phyloP scores from a whole-genome alignment of 2,888 invertebrate species.

The Gastracanthus pulcherrimus region DNA sequence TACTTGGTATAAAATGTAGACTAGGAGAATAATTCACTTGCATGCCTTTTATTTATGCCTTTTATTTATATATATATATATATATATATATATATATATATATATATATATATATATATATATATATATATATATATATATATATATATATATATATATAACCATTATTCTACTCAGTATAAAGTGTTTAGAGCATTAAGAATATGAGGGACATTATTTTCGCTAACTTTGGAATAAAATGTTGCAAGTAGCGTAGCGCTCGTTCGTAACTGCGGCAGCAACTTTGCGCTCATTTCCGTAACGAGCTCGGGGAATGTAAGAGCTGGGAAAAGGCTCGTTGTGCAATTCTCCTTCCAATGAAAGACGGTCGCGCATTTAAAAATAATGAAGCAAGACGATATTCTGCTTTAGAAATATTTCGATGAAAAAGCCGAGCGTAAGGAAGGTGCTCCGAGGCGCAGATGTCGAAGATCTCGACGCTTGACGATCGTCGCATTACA shows the following conservation, averaged over 20 bases:
- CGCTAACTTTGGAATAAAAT: neutral
- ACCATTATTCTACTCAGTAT: too few species aligned
- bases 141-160: too few species aligned
- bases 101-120: too few species aligned
- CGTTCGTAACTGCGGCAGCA: neutral
- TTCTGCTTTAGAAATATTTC: neutral
- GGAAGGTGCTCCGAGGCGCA: neutral
- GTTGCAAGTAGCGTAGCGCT: neutral
- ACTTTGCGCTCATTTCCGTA: slow-evolving; percentile 22
- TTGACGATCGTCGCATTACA: neutral
- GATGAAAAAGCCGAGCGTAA: neutral
- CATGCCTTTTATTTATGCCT: too few species aligned
- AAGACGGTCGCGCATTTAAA: slow-evolving; percentile 17
- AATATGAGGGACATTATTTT: neutral
- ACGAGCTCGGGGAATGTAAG: slow-evolving; percentile 19
- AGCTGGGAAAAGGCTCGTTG: neutral
- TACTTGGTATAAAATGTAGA: too few species aligned
- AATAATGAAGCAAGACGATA: slow-evolving; percentile 21
- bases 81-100: too few species aligned
- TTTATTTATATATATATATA: too few species aligned
- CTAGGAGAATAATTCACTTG: too few species aligned
- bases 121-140: too few species aligned
- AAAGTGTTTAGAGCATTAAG: neutral
- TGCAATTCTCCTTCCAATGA: neutral
- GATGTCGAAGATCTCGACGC: neutral